Evolutionary conservation across 2,797 vertebrate genomes (phyloP), one percentile per base, ranked within the genome.

Genomic region (Xiphorhynchus erythropygius): DNA sequence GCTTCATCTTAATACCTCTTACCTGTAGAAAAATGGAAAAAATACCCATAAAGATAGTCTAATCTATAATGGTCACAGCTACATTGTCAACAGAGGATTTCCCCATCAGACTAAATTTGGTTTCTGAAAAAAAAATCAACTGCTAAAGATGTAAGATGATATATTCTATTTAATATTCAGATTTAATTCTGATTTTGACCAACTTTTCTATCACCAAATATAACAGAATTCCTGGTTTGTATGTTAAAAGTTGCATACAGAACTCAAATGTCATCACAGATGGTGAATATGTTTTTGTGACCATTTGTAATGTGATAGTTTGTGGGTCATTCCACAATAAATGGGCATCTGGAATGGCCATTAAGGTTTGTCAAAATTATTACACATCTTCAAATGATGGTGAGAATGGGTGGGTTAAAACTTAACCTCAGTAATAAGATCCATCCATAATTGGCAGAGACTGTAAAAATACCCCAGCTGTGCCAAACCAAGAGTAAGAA

Each of bases 381-480:
- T 91, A 84, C 37, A 84, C 25, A 37, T 82, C 77, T 92, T 93
- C 73, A 86, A 84, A 80, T 73, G 53, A 86, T 71, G 46, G 65
- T 84, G 52, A 42, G 63, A 44, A 57, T 82, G 90, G 39, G 67
- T 69, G 69, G 80, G 57, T 92, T 94, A 92, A 70, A 88, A 89
- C n/a, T 90, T 95, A 95, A 92, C 83, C 90, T 89, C 81, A 22
- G 55, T 90, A 92, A 90, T 92, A 94, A 92, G 63, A 86, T 79
- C 39, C 89, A 89, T 90, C 55, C 52, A 69, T 76, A 94, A 87
- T 2, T 96, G 78, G 86, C 84, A 93, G 77, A 94, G 33, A 47
- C 18, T 56, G 35, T 84, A 95, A 79, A 32, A 73, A 59, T 65
- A 76, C 28, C 10, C 55, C 63, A 92, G 74, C 81, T 95, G 87